Evolutionary conservation across 2,797 vertebrate species (phyloP).

Genomic region (Sarcophilus harrisii): DNA sequence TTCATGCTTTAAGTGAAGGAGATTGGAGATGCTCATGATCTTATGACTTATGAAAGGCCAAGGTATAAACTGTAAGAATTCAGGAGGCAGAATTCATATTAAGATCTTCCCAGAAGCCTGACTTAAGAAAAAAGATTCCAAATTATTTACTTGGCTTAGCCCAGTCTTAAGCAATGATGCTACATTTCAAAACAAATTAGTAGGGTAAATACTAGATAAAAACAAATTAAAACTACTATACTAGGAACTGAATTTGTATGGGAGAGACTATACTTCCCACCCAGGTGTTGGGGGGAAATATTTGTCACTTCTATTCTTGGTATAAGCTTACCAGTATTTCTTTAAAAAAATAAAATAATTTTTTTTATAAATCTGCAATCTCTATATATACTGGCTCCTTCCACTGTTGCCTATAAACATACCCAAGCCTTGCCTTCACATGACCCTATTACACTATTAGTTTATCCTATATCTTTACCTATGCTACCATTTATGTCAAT

Average conservation of each 20-base stretch:
- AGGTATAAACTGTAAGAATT: neutral
- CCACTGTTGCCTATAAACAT: neutral
- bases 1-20: neutral
- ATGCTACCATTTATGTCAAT: neutral
- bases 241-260: neutral
- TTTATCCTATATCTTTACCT: neutral
- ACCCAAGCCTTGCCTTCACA: neutral
- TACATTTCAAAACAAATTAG: neutral
- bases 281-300: neutral
- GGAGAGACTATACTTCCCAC: neutral
- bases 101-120: neutral
- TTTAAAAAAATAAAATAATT: neutral
- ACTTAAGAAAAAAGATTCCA: neutral
- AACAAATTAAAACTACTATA: neutral
- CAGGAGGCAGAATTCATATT: too few relatives aligned
- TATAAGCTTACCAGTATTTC: neutral
- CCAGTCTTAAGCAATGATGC: neutral
- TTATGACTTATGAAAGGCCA: neutral
- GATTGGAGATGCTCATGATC: neutral
- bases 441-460: neutral
- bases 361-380: neutral
- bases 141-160: neutral
- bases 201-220: neutral
- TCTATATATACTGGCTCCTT: neutral
- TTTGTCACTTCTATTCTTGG: neutral